Base-by-base conservation (phyloP, 1,140 invertebrate species). In the Hycleus phaleratus region DNA sequence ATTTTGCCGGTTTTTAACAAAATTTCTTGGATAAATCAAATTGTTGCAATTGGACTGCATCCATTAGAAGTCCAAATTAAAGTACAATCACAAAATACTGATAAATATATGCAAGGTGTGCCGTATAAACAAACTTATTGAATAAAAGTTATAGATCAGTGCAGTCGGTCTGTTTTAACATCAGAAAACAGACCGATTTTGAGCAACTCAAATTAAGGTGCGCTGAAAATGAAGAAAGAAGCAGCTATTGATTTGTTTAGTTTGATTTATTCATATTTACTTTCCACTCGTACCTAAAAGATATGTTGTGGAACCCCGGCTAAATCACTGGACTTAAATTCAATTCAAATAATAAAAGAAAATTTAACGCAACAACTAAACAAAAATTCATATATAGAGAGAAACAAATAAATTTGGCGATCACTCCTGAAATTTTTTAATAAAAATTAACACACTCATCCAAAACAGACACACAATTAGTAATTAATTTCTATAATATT, bases 71-170 rank as follows among this genome's bases (percentile, higher is more conserved):
- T 32, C 3, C 32, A 32, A 32, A 32, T 32, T 32, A 56, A 56
- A 40, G 47, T 43, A 49, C 55, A 56, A 42, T 42, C 11, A 42
- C 9, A 47, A 32, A 54, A 44, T 51, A 72, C 72, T 74, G 76
- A 75, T 77, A 70, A 72, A 74, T 77, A 79, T 81, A 82, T 81
- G 81, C 77, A 79, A 79, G 73, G 72, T 74, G 80, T 82, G 81
- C 81, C 81, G 81, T 82, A 82, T 75, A 83, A 82, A 83, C 73
- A 77, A 82, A 82, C 79, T 81, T 69, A 74, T 70, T 64, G 68
- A 74, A 71, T 68, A 73, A 73, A 72, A 70, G 64, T 62, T 62
- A 71, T 50, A 71, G 62, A 72, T 69, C 61, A 68, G 70, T 73
- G 69, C 68, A 67, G 56, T 61, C 60, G 69, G 67, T 68, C 68